Conservation (phyloP, 2,888 invertebrate species). For the Phymatocera aterrima region DNA sequence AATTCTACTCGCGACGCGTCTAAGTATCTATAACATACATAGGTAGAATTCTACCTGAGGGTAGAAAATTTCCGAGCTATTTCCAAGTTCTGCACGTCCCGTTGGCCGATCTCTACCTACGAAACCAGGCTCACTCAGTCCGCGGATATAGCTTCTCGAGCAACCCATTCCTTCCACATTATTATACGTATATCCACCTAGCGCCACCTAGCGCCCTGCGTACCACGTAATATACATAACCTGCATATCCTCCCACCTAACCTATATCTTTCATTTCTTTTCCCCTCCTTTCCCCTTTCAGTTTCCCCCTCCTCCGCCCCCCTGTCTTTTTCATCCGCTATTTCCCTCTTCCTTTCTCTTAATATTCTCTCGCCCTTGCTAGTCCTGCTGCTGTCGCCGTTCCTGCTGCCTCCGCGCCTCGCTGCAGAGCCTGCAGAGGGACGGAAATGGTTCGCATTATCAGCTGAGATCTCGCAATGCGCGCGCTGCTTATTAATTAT, state of each 20-base stretch:
- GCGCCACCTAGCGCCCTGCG: slow-evolving; percentile 19
- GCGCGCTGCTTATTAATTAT: slow-evolving; percentile 47
- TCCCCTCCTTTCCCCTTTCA: neutral
- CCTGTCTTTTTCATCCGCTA: neutral
- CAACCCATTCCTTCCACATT: slow-evolving; percentile 23
- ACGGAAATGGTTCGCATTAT: slow-evolving; percentile 44
- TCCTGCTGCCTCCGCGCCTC: neutral
- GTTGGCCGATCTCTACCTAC: slow-evolving; percentile 30
- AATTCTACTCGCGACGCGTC: neutral
- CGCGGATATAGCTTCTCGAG: neutral
- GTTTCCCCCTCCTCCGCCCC: neutral
- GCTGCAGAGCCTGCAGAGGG: too few species aligned
- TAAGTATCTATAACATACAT: neutral
- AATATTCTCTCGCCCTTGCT: neutral
- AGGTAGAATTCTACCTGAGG: slow-evolving; percentile 8
- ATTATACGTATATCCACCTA: slow-evolving; percentile 31
- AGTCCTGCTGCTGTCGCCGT: neutral
- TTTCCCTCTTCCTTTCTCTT: neutral
- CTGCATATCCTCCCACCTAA: slow-evolving; percentile 32
- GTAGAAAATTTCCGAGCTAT: slow-evolving; percentile 39
- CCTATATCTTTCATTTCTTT: slow-evolving; percentile 30
- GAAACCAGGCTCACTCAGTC: too few species aligned
- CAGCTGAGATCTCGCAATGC: slow-evolving; percentile 43
- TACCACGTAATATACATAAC: neutral
- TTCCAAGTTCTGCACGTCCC: slow-evolving; percentile 45